Evolutionary conservation across 2,797 vertebrate genomes (phyloP).

Genomic region (Clarias laeviceps): DNA sequence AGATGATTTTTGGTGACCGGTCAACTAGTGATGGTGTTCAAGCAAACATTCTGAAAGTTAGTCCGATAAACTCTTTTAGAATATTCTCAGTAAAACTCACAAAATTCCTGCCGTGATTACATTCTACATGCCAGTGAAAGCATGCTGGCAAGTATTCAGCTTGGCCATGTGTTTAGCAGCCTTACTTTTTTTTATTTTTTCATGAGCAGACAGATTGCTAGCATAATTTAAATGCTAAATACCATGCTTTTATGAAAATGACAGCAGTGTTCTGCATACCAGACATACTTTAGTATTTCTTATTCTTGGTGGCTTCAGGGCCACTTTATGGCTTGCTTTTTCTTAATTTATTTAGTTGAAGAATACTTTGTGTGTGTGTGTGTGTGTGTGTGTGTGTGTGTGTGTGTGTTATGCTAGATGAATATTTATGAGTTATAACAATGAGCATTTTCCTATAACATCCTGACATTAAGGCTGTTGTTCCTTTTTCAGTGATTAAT

Average conservation of each 20-base stretch:
- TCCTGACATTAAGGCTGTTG: too few species aligned
- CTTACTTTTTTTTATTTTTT: neutral
- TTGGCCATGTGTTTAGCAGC: neutral
- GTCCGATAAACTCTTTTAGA: too few species aligned
- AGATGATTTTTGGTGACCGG: neutral
- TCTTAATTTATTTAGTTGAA: neutral
- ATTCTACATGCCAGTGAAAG: neutral
- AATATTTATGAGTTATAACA: neutral
- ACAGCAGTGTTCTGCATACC: neutral
- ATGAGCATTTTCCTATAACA: neutral
- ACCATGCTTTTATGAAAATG: neutral
- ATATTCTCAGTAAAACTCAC: neutral
- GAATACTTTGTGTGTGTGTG: neutral
- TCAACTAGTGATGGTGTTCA: neutral
- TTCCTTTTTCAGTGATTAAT: neutral
- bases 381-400: neutral
- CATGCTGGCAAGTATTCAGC: neutral
- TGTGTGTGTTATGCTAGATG: neutral
- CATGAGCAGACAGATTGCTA: constrained; percentile 17
- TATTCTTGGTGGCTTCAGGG: neutral
- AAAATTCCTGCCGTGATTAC: neutral
- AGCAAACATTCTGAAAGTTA: neutral
- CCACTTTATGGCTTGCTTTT: neutral
- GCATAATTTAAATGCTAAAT: constrained; percentile 14
- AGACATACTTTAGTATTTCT: neutral